phyloP scores from a whole-genome alignment of 2,888 invertebrate species.

The Abscondita cerata region DNA sequence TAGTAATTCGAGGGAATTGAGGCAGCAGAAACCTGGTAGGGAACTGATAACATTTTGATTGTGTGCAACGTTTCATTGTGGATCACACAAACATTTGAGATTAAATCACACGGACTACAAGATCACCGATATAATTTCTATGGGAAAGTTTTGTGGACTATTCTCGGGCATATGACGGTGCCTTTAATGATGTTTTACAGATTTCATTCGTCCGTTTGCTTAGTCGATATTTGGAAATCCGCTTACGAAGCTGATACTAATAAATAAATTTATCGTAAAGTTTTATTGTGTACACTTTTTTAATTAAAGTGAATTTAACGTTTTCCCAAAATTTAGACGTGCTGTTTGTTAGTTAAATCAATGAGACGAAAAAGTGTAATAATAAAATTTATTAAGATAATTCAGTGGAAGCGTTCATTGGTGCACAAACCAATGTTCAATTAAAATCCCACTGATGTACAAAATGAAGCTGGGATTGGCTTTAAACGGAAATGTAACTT shows the following conservation, averaged over 20 bases:
- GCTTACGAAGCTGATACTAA: constrained; percentile 68
- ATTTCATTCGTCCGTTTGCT: constrained; percentile 80
- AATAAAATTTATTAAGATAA: constrained; percentile 39
- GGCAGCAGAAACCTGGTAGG: constrained; percentile 74
- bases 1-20: constrained; percentile 68
- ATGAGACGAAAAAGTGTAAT: constrained; percentile 30
- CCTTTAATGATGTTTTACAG: constrained; percentile 81
- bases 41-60: constrained; percentile 78
- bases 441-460: constrained; percentile 43
- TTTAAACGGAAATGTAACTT: constrained; percentile 53
- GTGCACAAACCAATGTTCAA: constrained; percentile 48
- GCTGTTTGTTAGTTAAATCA: constrained; percentile 22
- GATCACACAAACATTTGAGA: constrained; percentile 76
- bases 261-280: too few relatives aligned
- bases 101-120: constrained; percentile 63
- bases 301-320: too few relatives aligned
- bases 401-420: constrained; percentile 42
- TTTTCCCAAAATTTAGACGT: not conserved
- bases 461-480: constrained; percentile 51
- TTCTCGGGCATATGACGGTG: constrained; percentile 74
- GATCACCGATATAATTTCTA: constrained; percentile 70
- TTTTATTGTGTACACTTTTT: too few relatives aligned
- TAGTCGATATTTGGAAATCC: constrained; percentile 80
- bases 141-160: constrained; percentile 74
- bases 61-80: constrained; percentile 80